Evolutionary conservation across 2,113 vertebrate species (phyloP), one percentile per base, ranked within the genome.

Genomic region (Patagioenas fasciata): DNA sequence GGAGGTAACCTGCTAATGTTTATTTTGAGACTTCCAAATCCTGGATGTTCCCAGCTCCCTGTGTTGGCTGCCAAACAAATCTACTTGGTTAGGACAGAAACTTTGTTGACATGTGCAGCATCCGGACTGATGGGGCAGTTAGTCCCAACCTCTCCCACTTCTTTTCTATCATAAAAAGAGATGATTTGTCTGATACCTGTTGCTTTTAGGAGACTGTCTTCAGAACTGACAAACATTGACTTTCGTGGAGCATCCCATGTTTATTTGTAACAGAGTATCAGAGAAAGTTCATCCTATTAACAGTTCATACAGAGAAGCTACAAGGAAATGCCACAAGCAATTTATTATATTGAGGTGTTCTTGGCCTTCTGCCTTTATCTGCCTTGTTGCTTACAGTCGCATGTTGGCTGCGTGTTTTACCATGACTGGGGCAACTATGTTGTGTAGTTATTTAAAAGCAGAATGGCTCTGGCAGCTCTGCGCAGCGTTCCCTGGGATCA

Each of bases 301-400:
- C 28, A 29, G 15, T 19, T 89, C 15, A 3, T 25, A 9, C 19
- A 75, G 54, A 50, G 69, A 57, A 80, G 42, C 40, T 31, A 0
- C 23, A 13, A 25, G 17, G 23, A 75, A 84, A 31, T 31, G n/a
- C 13, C 81, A 71, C 20, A 20, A 58, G 50, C 11, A n/a, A 0
- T 67, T 32, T 19, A 7, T 57, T 69, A 11, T 34, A 15, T 44
- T 21, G 42, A 36, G 80, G 44, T 81, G 70, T 79, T 85, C 84
- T 64, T 64, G 48, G 70, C 78, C 70, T 81, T 82, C 53, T 89
- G 81, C 92, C 74, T 70, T 69, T 40, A 16, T 79, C 21, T 38
- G 85, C 53, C 83, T 38, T 15, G 24, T 34, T 86, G 73, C 42
- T 48, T 40, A 10, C 58, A 54, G 60, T 19, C 51, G 32, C 65